A percentile compares a stretch with the other conserved stretches of the same genome.
Evolutionary conservation across 2,113 vertebrate genomes (phyloP).

Genomic region (Apodemus sylvaticus): DNA sequence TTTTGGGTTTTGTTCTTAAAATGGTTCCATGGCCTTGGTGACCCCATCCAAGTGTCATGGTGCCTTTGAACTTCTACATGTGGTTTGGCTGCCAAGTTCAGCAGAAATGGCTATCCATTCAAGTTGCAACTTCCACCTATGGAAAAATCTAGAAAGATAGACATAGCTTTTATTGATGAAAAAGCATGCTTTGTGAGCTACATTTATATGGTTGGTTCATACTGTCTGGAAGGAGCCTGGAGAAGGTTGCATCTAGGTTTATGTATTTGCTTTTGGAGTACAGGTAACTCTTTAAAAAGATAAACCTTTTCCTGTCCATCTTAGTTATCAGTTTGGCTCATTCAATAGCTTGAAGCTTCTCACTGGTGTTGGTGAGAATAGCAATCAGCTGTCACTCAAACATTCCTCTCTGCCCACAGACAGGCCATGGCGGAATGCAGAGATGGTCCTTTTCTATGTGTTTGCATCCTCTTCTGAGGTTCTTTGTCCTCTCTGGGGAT

Average conservation of each 20-base stretch:
- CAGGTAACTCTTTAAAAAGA: neutral
- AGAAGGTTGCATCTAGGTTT: neutral
- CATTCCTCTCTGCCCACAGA: neutral
- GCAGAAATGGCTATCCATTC: neutral
- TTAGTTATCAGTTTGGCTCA: neutral
- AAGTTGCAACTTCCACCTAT: neutral
- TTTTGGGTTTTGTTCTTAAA: conserved; percentile 33
- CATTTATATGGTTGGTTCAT: neutral
- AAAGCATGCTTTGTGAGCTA: neutral
- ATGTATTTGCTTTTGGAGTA: neutral
- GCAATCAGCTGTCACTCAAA: neutral
- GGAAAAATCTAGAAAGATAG: neutral
- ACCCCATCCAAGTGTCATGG: neutral
- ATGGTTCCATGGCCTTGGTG: conserved; percentile 15
- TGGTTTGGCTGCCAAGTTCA: neutral
- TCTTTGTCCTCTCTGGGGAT: neutral
- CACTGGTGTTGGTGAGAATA: neutral
- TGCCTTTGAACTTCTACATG: neutral
- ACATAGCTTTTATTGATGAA: neutral
- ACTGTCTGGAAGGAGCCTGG: neutral
- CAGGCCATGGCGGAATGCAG: accelerated
- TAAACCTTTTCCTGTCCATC: neutral
- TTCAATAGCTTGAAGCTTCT: conserved; percentile 9
- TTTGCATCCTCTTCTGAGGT: neutral
- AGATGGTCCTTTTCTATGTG: neutral